Evolutionary conservation across 2,888 invertebrate species (phyloP), one percentile per base, ranked within the genome.

Genomic region (Acleris emargana): DNA sequence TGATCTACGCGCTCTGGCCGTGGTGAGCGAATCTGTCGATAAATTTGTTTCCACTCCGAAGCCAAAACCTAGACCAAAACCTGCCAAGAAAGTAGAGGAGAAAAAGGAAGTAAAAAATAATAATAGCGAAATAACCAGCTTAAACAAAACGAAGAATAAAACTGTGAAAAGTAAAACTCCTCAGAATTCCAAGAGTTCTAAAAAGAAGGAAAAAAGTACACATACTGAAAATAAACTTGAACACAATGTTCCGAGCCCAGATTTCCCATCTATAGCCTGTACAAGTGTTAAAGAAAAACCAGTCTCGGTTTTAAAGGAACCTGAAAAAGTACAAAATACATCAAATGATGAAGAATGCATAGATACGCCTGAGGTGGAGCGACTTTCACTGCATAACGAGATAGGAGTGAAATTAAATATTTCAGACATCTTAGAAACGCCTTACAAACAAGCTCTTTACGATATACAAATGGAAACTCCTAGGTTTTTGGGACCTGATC

Each of bases 391-490:
- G 63, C 89, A 89, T 71, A 91, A 92, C 74, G 88, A 79, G 50
- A 88, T 91, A 47, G 90, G 89, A 47, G 86, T 82, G 5, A 91
- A 88, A 75, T 77, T 91, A 42, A 93, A 92, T 70, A 86, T 93
- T 71, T 89, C 91, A 4, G 88, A 91, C 67, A 78, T 94, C 13
- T 79, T 94, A 47, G 94, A 94, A 73, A 94, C 94, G 1, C 94
- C 94, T 0, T 94, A 93, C 68, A 94, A 94, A 76, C 87, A 88
- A 71, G 88, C 87, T 50, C 72, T 89, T 0, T 86, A 88, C 72
- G 88, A 93, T 74, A 89, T 93, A 32, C 86, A 87, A 77, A 87
- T 93, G 84, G 93, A 93, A 64, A 94, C 94, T 3, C 94, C 94
- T 0, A 93, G 90, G 50, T 93, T 93, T 73, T 80, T 94, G 62